Evolutionary conservation across 2,797 vertebrate genomes (phyloP).

Genomic region (Semotilus atromaculatus): DNA sequence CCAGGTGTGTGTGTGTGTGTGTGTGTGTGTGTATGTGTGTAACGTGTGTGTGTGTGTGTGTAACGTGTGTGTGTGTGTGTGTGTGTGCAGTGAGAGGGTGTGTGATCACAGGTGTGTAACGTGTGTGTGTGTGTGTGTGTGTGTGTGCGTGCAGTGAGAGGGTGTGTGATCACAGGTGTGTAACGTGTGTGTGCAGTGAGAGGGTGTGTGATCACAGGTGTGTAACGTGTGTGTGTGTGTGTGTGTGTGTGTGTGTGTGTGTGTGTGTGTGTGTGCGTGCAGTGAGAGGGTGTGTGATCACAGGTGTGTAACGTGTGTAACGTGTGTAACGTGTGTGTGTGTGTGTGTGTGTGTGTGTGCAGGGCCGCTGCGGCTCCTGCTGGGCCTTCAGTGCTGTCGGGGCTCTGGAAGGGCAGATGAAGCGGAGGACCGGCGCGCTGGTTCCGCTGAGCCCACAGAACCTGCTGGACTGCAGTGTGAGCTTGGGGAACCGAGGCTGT

Average conservation of each 20-base stretch:
- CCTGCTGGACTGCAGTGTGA: constrained; percentile 78
- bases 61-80: no score
- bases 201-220: neutral
- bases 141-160: neutral
- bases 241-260: neutral
- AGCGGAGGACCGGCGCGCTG: constrained; percentile 67
- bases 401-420: constrained; percentile 80
- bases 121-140: neutral
- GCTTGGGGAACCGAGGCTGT: constrained; percentile 75
- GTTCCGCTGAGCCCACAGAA: constrained; percentile 80
- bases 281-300: neutral
- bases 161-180: neutral
- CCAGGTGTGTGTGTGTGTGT: constrained; percentile 73
- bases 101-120: no score
- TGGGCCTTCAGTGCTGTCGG: constrained; percentile 82
- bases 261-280: constrained; percentile 16
- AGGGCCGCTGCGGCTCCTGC: constrained; percentile 79
- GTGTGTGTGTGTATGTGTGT: neutral
- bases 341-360: constrained; percentile 11
- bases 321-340: constrained; percentile 25
- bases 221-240: no score
- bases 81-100: no score
- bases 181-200: neutral
- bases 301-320: neutral
- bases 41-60: neutral